phyloP scores from a whole-genome alignment of 2,113 vertebrate species.

The Salvelinus sp. region DNA sequence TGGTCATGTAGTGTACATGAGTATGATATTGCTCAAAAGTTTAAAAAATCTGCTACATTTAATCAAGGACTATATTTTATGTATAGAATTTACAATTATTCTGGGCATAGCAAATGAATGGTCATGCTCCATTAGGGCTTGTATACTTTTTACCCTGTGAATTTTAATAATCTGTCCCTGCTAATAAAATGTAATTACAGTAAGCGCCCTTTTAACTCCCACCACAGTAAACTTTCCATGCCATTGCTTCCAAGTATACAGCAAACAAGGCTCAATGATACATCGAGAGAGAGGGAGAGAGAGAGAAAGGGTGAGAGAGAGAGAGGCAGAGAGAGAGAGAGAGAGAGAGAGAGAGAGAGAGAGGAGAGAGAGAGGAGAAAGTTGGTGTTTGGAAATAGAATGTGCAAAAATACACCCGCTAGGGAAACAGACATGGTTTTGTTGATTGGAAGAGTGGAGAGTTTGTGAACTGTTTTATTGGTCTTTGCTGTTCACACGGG shows the following conservation, averaged over 20 bases:
- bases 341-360: constrained; percentile 12
- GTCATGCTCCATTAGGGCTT: constrained; percentile 21
- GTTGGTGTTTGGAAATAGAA: constrained; percentile 66
- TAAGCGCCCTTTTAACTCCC: constrained; percentile 62
- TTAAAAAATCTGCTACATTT: background rate
- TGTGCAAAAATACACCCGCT: constrained; percentile 67
- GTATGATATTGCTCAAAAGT: no score
- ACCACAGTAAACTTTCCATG: constrained; percentile 70
- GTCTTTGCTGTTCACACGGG: constrained; percentile 48
- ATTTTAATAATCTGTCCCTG: constrained; percentile 67
- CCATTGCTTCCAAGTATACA: constrained; percentile 56
- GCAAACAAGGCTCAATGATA: constrained; percentile 65
- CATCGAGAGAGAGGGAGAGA: constrained; percentile 20
- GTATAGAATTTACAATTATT: constrained; percentile 8
- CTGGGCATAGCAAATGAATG: background rate
- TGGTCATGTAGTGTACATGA: no score
- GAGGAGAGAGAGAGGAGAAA: constrained; percentile 13
- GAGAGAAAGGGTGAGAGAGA: constrained; percentile 33
- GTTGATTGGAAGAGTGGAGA: constrained; percentile 66
- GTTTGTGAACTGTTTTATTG: constrained; percentile 64
- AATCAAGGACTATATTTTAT: background rate
- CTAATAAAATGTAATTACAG: constrained; percentile 67
- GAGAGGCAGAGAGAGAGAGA: constrained; percentile 16
- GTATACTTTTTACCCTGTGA: constrained; percentile 40
- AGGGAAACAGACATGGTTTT: constrained; percentile 68